These are phyloP conservation scores for Oreochromis mossambicus DNA, from an alignment of 2,797 vertebrate species.

Conservation along the genomic window DNA sequence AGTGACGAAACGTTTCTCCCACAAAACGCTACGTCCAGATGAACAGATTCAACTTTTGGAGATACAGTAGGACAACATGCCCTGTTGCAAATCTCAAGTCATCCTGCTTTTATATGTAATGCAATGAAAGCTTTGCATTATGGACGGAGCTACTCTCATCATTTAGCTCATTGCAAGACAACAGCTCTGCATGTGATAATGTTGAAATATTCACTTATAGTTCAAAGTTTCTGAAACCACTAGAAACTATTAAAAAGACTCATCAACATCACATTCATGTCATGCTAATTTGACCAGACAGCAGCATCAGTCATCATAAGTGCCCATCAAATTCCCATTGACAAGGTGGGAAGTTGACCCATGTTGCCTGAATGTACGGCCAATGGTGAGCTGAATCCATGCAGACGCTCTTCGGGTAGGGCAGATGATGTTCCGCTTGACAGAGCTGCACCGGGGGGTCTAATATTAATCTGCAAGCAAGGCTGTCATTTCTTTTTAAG, in stretches of 20 bases:
- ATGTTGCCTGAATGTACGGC: background rate
- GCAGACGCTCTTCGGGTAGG: slow-evolving; percentile 13
- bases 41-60: too few relatives aligned
- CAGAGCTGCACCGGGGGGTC: slow-evolving; percentile 24
- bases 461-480: slow-evolving; percentile 10
- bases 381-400: slow-evolving; percentile 30
- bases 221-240: background rate
- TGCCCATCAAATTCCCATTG: slow-evolving; percentile 33
- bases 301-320: slow-evolving; percentile 47
- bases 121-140: background rate
- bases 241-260: background rate
- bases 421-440: slow-evolving; percentile 22
- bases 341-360: slow-evolving; percentile 32
- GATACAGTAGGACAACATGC: background rate
- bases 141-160: background rate
- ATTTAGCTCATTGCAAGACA: background rate
- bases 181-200: background rate
- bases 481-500: slow-evolving; percentile 14
- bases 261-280: slow-evolving; percentile 1
- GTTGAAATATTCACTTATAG: background rate
- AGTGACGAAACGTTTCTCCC: too few relatives aligned
- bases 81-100: rapidly evolving
- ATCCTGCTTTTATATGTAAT: background rate
- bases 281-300: slow-evolving; percentile 45
- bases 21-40: too few relatives aligned